A percentile compares a stretch with the other conserved stretches of the same genome.
Evolutionary conservation across 2,888 invertebrate genomes (phyloP).

Genomic region (Cephus spinipes): DNA sequence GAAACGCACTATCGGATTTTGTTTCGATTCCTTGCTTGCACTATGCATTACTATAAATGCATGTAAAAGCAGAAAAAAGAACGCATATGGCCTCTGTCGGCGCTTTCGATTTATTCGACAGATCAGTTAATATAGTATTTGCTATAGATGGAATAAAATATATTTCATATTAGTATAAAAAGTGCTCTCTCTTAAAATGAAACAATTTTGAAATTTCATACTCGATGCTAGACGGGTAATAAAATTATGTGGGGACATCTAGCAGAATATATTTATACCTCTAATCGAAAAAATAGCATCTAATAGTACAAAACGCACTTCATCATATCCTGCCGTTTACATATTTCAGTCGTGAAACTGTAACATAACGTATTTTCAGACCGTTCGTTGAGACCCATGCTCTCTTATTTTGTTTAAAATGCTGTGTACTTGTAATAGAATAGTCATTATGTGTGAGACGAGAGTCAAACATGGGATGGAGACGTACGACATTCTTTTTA

Average conservation of each 20-base stretch:
- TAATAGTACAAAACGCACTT: not conserved
- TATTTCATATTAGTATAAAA: not conserved
- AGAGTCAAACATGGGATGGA: not conserved
- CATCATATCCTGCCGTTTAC: not conserved
- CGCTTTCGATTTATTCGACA: too few relatives aligned
- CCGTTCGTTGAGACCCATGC: not conserved
- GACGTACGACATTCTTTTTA: not conserved
- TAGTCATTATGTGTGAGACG: not conserved
- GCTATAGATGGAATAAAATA: too few relatives aligned
- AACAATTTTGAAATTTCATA: not conserved
- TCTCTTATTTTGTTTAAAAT: not conserved
- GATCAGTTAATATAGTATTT: too few relatives aligned
- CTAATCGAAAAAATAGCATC: not conserved
- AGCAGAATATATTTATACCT: not conserved
- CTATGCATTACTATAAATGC: too few relatives aligned
- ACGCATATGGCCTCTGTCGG: too few relatives aligned
- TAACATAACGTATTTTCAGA: not conserved
- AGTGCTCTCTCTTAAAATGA: not conserved
- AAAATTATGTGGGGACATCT: not conserved
- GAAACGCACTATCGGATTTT: too few relatives aligned
- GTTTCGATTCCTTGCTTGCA: too few relatives aligned
- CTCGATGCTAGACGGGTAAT: not conserved
- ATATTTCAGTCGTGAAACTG: not conserved
- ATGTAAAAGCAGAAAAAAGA: too few relatives aligned
- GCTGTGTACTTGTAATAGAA: not conserved